Evolutionary conservation across 2,888 invertebrate species (phyloP).

Genomic region (Lissocephala sabroskyi): DNA sequence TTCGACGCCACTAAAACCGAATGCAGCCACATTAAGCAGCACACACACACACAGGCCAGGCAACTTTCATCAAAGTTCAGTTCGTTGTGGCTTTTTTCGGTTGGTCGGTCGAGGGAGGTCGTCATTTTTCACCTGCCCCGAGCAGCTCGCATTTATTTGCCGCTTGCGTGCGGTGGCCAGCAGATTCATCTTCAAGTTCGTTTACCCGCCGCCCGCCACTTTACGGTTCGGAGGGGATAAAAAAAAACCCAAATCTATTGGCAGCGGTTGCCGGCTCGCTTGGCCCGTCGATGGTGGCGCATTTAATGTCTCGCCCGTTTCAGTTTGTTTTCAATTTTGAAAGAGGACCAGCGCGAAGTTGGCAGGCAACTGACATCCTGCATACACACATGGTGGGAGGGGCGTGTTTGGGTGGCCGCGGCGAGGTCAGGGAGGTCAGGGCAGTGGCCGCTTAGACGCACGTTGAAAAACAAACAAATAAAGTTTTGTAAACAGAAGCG

Average conservation of each 20-base stretch:
- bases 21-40: constrained; percentile 44
- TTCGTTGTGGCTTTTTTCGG: constrained; percentile 22
- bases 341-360: not conserved
- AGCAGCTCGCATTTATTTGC: constrained; percentile 21
- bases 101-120: constrained; percentile 6
- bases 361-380: too few species aligned
- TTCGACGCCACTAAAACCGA: constrained; percentile 40
- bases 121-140: constrained; percentile 29
- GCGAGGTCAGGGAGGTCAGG: not conserved
- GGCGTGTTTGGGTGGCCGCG: not conserved
- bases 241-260: constrained; percentile 38
- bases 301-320: constrained; percentile 10
- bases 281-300: constrained; percentile 25
- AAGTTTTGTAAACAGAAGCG: constrained; percentile 36
- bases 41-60: constrained; percentile 1
- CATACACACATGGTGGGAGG: not conserved
- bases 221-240: not conserved
- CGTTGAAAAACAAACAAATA: constrained; percentile 38
- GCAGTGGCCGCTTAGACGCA: constrained; percentile 1
- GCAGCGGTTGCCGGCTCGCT: constrained; percentile 14
- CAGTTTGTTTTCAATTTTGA: constrained; percentile 22
- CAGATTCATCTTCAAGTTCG: constrained; percentile 1
- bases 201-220: too few species aligned
- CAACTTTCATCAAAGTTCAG: constrained; percentile 21
- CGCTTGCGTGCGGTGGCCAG: not conserved